Percentiles rank a stretch among this genome's conserved stretches.
phyloP scores from a whole-genome alignment of 2,888 invertebrate species.

The Acanthoscelides obtectus region DNA sequence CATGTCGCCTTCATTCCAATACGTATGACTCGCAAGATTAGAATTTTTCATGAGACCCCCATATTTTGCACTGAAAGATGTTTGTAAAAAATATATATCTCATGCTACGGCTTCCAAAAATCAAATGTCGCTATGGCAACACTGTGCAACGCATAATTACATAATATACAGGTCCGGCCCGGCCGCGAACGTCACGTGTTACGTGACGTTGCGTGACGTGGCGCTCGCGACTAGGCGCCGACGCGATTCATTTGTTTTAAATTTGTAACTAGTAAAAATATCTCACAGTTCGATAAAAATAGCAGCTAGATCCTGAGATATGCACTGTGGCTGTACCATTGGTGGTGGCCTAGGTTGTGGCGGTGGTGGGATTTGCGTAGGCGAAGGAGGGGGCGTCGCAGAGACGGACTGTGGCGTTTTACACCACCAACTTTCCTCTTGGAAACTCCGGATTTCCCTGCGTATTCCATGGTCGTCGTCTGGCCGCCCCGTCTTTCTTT shows the following conservation, averaged over 20 bases:
- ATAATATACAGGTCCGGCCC: neutral
- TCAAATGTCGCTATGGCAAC: too few species aligned
- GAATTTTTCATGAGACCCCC: too few species aligned
- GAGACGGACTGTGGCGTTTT: neutral
- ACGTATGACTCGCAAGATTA: too few species aligned
- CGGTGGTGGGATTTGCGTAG: conserved; percentile 5
- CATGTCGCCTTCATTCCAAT: too few species aligned
- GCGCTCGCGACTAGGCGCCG: neutral
- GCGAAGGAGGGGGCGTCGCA: neutral
- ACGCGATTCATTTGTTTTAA: neutral
- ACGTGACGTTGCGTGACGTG: too few species aligned
- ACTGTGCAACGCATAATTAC: neutral
- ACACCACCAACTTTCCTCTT: neutral
- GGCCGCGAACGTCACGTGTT: neutral
- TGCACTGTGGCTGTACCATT: conserved; percentile 28
- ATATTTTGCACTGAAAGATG: too few species aligned
- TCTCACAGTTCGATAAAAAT: conserved; percentile 48
- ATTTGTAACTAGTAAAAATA: conserved; percentile 47
- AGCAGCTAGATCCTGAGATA: conserved; percentile 48
- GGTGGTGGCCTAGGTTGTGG: conserved; percentile 8
- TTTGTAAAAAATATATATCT: too few species aligned
- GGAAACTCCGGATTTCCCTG: neutral
- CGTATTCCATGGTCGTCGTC: neutral
- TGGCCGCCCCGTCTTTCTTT: neutral
- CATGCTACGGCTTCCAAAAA: too few species aligned